phyloP scores from a whole-genome alignment of 2,888 invertebrate species.

The Andrena hattorfiana region DNA sequence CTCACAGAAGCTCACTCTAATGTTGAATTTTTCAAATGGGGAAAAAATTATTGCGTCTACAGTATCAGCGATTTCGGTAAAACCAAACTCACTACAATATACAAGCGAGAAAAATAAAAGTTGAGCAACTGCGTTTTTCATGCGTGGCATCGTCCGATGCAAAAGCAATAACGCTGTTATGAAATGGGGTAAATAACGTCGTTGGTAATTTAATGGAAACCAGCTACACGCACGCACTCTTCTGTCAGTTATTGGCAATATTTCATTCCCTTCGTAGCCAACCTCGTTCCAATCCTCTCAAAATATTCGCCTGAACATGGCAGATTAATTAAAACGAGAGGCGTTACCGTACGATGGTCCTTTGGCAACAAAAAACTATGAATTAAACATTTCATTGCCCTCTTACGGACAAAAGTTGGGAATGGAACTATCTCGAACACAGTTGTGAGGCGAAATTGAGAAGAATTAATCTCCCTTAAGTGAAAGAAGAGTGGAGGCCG shows the following conservation, averaged over 20 bases:
- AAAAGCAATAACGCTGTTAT: neutral
- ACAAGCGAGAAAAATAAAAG: too few relatives aligned
- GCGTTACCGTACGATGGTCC: neutral
- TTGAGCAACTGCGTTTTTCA: too few relatives aligned
- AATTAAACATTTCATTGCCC: neutral
- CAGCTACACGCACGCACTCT: neutral
- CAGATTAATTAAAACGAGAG: neutral
- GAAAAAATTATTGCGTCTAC: neutral
- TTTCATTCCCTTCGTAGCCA: neutral
- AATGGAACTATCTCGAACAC: neutral
- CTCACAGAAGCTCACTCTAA: neutral
- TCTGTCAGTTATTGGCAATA: neutral
- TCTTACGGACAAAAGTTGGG: neutral
- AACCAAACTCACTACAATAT: too few relatives aligned
- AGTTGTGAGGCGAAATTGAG: neutral
- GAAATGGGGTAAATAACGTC: neutral
- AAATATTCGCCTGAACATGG: neutral
- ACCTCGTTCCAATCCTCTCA: neutral
- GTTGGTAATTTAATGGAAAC: slow-evolving; percentile 2
- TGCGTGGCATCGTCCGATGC: too few relatives aligned
- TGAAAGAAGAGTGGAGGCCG: neutral
- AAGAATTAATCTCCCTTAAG: neutral
- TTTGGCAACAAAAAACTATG: neutral
- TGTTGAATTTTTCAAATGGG: neutral
- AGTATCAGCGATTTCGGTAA: neutral